Conservation (phyloP, 1,140 invertebrate genomes). For the Drosophila sp. region DNA sequence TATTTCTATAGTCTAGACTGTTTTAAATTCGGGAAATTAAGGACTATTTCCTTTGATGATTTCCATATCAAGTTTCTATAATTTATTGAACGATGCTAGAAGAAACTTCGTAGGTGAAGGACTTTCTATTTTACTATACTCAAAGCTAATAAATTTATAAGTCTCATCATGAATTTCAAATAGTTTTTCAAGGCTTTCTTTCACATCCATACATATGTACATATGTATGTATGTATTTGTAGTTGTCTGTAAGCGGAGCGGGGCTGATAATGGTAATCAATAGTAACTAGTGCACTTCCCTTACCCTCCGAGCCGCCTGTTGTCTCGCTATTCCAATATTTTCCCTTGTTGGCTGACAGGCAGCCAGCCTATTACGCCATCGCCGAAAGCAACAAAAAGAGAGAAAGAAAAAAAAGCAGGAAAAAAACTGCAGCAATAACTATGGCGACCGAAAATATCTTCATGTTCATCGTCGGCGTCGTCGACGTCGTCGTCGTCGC, state of each 20-base stretch:
- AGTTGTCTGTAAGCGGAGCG: neutral
- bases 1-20: neutral
- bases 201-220: neutral
- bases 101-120: neutral
- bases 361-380: conserved; percentile 67
- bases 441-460: conserved; percentile 58
- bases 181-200: conserved; percentile 9
- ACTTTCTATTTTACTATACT: neutral
- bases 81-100: neutral
- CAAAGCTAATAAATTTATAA: neutral
- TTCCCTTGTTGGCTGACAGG: neutral
- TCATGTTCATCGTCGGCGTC: conserved; percentile 61
- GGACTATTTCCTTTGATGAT: neutral
- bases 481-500: conserved; percentile 29
- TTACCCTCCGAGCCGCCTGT: too few species aligned
- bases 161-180: neutral
- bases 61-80: neutral
- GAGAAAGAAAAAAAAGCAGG: conserved; percentile 2
- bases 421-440: conserved; percentile 43
- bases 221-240: neutral
- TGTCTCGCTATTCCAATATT: neutral
- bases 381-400: conserved; percentile 36
- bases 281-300: conserved; percentile 6
- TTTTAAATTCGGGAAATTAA: neutral
- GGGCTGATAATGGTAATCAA: neutral